These are phyloP conservation scores for Nesometra sesokonis DNA, from an alignment of 35 echinoderm and acorn worm species.

Conservation along the genomic window DNA sequence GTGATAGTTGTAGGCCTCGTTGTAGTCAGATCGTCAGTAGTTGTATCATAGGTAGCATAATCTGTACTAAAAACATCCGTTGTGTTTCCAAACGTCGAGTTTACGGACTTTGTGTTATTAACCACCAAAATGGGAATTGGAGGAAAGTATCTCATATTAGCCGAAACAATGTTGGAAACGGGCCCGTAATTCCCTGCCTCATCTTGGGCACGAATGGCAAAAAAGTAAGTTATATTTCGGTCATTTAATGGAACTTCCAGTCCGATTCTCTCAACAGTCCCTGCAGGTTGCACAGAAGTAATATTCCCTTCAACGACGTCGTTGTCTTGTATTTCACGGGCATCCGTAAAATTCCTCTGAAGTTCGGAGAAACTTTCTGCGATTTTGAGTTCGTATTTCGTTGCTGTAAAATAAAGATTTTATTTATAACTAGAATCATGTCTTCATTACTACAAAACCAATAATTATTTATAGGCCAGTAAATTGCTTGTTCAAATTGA, in stretches of 20 bases:
- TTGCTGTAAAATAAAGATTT: background rate
- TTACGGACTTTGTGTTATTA: background rate
- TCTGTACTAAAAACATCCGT: background rate
- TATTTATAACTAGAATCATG: too few species aligned
- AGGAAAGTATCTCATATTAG: slow-evolving; percentile 6
- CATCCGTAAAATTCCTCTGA: slow-evolving; percentile 8
- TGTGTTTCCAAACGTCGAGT: background rate
- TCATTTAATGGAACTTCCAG: background rate
- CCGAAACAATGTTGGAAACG: slow-evolving; percentile 36
- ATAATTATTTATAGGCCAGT: too few species aligned
- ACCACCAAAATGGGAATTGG: background rate
- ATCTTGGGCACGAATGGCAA: slow-evolving; percentile 16
- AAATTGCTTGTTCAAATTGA: too few species aligned
- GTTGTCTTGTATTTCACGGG: background rate
- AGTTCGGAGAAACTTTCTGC: slow-evolving; percentile 6
- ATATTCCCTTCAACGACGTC: slow-evolving; percentile 14
- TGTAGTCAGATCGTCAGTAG: too few species aligned
- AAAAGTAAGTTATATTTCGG: slow-evolving; percentile 1
- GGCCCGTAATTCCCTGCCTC: slow-evolving; percentile 16
- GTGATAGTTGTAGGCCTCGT: too few species aligned
- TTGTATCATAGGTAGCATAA: too few species aligned
- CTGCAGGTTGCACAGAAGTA: background rate
- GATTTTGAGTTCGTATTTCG: slow-evolving; percentile 19
- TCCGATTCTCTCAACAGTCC: background rate
- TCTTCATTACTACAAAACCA: too few species aligned